Base-by-base conservation (phyloP, 1,140 invertebrate genomes). In the Temnothorax longispinosus region DNA sequence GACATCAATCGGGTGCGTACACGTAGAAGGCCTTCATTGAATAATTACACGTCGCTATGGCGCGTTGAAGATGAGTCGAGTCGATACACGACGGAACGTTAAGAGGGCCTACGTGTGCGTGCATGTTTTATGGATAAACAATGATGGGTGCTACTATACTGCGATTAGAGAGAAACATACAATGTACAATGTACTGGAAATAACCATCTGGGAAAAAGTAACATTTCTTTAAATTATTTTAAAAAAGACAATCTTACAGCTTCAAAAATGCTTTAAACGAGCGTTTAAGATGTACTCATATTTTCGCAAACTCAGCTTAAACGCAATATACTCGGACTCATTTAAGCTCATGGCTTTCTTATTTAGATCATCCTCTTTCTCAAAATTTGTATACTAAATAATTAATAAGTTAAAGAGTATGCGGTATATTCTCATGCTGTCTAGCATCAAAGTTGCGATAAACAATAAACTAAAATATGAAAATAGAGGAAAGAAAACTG, bases 41-140 rank as follows among this genome's bases (percentile, higher is more conserved):
- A 94, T 94, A 94, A 94, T 94, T 94, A 93, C 85, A 93, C 93
- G 91, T 91, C 89, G 89, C 92, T 90, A 91, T 81, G 86, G 54
- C 76, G 87, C 90, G 91, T 77, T 65, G 90, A 92, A 94, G 94
- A 94, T 94, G 90, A 90, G 86, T 86, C 89, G 86, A 87, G 69
- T 90, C 88, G 93, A 93, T 94, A 93, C 81, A 89, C 81, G 89
- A 90, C 90, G 92, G 89, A 93, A 93, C 82, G 86, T 52, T 88
- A 41, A 84, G 47, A 81, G 58, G 67, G 41, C 27, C 64, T 74
- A 32, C 77, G 69, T 62, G 91, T 67, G 47, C 69, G 76, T 71
- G 84, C 82, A 81, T 77, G 81, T 86, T 90, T 91, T 89, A 77
- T 56, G 76, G 32, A 32, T 64, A 88, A 78, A 85, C 87, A 69